Evolutionary conservation across 2,113 vertebrate species (phyloP), one percentile per base, ranked within the genome.

Genomic region (Albula glossodonta): DNA sequence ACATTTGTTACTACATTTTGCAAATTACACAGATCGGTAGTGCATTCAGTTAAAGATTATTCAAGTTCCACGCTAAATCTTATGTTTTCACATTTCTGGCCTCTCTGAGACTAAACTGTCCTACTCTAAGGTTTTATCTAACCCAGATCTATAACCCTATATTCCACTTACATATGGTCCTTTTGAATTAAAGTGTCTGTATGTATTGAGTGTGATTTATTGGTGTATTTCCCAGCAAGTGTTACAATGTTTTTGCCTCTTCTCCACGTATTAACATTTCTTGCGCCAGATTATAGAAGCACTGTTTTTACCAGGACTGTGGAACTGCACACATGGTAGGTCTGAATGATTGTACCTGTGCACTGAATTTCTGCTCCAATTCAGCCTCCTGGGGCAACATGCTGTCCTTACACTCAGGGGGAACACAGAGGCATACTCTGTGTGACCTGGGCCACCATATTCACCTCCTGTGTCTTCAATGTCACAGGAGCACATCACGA

Each of bases 391-490:
- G 17, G 57, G 11, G 6, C 53, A 81, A 11, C 13, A 56, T 9
- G 17, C 51, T 31, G 31, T 80, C n/a, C 57, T 80, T 56, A 66
- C 84, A 80, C 13, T 41, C 15, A 85, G 78, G 56, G 53, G 56
- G 41, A 66, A 63, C 57, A 66, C 56, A 17, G 78, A 31, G 31
- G 56, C 17, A 81, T 48, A 60, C 5, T n/a, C 22, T 63, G n/a
- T 41, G 31, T 41, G n/a, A 56, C 48, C 78, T 50, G 48, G 41
- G 78, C 31, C 22, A 31, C 57, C 53, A 4, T 13, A 4, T 49
- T 49, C 56, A 85, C 50, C 11, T 51, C 9, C 78, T 70, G 84
- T n/a, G 41, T 85, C 84, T 22, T 63, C 41, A 25, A 66, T 49
- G 49, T 56, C 15, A 57, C 12, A 7, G 53, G 53, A 17, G 9